A percentile compares a stretch with the other conserved stretches of the same genome.
phyloP scores from a whole-genome alignment of 2,113 vertebrate genomes.

The Trachemys scripta region DNA sequence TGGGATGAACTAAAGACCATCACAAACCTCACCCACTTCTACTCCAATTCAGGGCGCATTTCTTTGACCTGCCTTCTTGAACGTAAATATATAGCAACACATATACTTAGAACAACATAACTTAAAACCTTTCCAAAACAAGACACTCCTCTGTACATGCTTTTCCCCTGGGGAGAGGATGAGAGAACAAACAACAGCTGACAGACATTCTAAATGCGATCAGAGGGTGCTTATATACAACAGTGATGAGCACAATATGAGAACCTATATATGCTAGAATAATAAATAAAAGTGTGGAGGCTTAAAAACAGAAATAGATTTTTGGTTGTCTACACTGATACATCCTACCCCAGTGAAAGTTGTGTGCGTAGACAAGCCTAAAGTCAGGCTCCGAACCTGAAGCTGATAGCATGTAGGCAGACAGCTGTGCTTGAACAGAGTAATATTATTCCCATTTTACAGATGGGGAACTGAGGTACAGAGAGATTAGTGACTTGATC shows the following conservation, averaged over 20 bases:
- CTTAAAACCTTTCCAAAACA: not conserved
- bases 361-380: not conserved
- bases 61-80: not conserved
- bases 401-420: fast-evolving
- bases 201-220: not conserved
- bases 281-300: not conserved
- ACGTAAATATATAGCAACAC: not conserved
- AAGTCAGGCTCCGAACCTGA: fast-evolving
- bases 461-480: not conserved
- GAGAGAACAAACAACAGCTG: not conserved
- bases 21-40: not conserved
- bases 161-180: not conserved
- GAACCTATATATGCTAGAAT: not conserved
- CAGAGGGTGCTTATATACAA: not conserved
- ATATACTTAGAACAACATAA: not conserved
- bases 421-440: not conserved
- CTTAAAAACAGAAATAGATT: not conserved
- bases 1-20: not conserved
- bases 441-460: not conserved
- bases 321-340: not conserved
- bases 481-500: not conserved
- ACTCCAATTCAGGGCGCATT: not conserved
- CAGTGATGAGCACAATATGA: not conserved
- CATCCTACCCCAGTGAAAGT: fast-evolving
- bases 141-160: not conserved